These are phyloP conservation scores for human (Homo sapiens) DNA, from an alignment of 2,113 vertebrate genomes.

Conservation along the genomic window DNA sequence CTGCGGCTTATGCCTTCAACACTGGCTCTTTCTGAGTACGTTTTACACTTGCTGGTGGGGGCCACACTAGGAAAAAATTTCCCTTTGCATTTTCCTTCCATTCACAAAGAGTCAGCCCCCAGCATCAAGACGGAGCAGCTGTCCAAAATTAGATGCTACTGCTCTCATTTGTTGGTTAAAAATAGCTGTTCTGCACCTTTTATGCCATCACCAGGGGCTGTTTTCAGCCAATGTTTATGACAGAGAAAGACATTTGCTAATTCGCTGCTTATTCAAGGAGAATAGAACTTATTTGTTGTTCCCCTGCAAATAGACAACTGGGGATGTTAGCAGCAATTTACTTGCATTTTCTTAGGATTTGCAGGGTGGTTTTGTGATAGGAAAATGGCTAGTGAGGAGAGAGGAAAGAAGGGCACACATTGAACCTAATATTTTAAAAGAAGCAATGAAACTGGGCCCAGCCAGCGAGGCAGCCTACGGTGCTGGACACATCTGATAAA, in stretches of 20 bases:
- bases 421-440: not conserved
- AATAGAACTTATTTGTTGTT: not conserved
- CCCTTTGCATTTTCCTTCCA: not conserved
- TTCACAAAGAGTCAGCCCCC: not conserved
- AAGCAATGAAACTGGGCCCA: not conserved
- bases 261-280: conserved; percentile 29
- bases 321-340: not conserved
- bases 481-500: not conserved
- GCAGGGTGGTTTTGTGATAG: not conserved
- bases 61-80: not conserved
- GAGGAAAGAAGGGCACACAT: not conserved
- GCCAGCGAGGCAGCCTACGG: fast-evolving
- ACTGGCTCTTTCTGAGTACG: not conserved
- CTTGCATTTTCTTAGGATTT: not conserved
- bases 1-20: fast-evolving
- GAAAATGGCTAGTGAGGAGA: not conserved
- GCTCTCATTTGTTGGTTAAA: conserved; percentile 62
- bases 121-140: not conserved
- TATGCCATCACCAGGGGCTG: conserved; percentile 4
- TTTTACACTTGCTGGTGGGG: not conserved
- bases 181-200: conserved; percentile 52
- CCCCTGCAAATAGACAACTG: not conserved
- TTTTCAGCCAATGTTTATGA: conserved; percentile 66
- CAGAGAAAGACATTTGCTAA: conserved; percentile 42
- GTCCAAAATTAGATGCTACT: conserved; percentile 37